phyloP scores from a whole-genome alignment of 1,140 invertebrate genomes.

The Sesamia nonagrioides region DNA sequence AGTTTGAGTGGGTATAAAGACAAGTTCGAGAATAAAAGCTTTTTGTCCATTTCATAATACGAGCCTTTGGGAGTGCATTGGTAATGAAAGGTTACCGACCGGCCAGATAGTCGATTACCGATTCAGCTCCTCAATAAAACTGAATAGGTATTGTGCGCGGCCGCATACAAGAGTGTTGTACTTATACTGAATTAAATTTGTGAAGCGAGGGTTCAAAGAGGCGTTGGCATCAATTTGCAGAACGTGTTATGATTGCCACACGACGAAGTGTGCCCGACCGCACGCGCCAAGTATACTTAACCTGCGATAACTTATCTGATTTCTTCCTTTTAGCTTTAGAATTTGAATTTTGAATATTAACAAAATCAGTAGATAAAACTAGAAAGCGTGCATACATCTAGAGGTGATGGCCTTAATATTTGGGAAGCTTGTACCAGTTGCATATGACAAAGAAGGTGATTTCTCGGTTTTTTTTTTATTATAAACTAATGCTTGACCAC shows the following conservation, averaged over 20 bases:
- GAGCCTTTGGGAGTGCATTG: conserved; percentile 63
- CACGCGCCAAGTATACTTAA: conserved; percentile 25
- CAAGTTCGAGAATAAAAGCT: not conserved
- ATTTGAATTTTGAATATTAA: no score
- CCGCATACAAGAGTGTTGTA: conserved; percentile 80
- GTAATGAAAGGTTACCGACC: conserved; percentile 80
- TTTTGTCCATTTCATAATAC: conserved; percentile 43
- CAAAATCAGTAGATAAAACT: no score
- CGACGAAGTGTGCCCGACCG: conserved; percentile 38
- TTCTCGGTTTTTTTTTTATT: no score
- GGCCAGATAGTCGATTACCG: conserved; percentile 73
- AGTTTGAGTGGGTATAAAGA: not conserved
- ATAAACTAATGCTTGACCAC: no score
- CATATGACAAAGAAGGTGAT: no score
- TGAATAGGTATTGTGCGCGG: conserved; percentile 83
- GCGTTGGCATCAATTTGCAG: conserved; percentile 74
- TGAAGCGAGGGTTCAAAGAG: conserved; percentile 71
- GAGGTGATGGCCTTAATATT: no score
- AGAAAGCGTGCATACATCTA: no score
- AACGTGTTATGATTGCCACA: conserved; percentile 70
- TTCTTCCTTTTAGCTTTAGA: not conserved
- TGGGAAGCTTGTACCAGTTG: no score
- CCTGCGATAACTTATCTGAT: not conserved
- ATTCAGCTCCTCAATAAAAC: conserved; percentile 81
- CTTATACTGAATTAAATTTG: conserved; percentile 80